Evolutionary conservation across 2,888 invertebrate genomes (phyloP).

Genomic region (Rotaria macrura): DNA sequence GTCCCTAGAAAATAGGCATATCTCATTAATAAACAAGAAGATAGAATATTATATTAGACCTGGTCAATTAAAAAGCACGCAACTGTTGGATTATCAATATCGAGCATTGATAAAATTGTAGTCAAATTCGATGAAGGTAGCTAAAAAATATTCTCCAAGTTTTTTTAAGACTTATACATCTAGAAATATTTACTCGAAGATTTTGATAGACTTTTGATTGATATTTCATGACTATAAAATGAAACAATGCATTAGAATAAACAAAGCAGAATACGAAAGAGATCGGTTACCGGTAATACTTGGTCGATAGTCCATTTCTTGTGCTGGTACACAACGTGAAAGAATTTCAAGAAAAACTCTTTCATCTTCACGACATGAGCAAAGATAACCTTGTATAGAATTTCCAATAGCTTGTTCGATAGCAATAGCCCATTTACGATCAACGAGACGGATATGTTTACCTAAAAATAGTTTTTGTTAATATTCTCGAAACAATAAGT

Average conservation of each 20-base stretch:
- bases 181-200: neutral
- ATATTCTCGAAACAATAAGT: too few relatives aligned
- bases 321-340: neutral
- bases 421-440: slow-evolving; percentile 31
- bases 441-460: slow-evolving; percentile 21
- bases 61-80: slow-evolving; percentile 8
- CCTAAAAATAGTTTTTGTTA: too few relatives aligned
- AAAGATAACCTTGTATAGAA: slow-evolving; percentile 21
- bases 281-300: neutral
- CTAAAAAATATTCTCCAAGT: neutral
- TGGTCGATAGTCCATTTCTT: slow-evolving; percentile 10
- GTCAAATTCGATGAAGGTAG: neutral
- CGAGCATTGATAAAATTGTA: neutral
- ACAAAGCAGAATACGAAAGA: too few relatives aligned
- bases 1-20: neutral
- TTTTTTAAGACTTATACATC: neutral
- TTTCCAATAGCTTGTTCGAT: slow-evolving; percentile 27
- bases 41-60: neutral
- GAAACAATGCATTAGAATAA: neutral
- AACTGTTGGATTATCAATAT: slow-evolving; percentile 21
- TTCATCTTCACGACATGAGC: slow-evolving; percentile 31
- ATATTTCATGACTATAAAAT: neutral
- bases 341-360: slow-evolving; percentile 25
- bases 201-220: neutral
- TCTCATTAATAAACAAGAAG: neutral